These are phyloP conservation scores for Drosophila neutralis DNA, from an alignment of 2,888 invertebrate species.

Conservation along the genomic window DNA sequence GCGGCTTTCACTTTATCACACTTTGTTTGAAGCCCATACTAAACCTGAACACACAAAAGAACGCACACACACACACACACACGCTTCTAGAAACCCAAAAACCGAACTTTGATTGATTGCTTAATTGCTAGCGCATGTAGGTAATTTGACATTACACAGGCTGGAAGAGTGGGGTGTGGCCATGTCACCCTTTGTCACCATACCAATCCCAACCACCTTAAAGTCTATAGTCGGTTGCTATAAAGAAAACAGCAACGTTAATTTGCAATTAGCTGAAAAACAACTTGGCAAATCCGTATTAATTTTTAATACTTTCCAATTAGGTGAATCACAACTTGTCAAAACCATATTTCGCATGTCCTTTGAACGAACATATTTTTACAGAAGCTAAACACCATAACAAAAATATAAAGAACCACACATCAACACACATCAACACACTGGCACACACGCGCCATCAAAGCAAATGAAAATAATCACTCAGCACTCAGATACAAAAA, in stretches of 20 bases:
- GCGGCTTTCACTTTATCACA: slow-evolving; percentile 13
- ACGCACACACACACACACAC: not conserved
- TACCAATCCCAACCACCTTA: slow-evolving; percentile 2
- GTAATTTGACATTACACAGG: not conserved
- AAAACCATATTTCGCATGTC: not conserved
- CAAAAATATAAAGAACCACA: slow-evolving; percentile 14
- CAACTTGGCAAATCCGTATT: not conserved
- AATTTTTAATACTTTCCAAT: slow-evolving; percentile 14
- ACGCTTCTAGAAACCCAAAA: not conserved
- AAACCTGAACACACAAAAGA: not conserved
- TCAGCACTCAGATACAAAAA: not conserved
- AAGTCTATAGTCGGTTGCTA: not conserved
- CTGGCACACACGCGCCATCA: not conserved
- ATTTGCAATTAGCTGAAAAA: slow-evolving; percentile 31
- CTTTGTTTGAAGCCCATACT: slow-evolving; percentile 1
- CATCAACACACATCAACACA: not conserved
- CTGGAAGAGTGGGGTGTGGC: not conserved
- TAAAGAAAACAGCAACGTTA: slow-evolving; percentile 4
- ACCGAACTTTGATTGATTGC: slow-evolving; percentile 28
- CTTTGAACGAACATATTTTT: not conserved
- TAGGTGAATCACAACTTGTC: slow-evolving; percentile 17
- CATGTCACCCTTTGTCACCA: not conserved
- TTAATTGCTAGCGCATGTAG: slow-evolving; percentile 17
- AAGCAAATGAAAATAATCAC: slow-evolving; percentile 15
- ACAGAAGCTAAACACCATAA: slow-evolving; percentile 1